Percentiles rank a stretch among this genome's conserved stretches.
Evolutionary conservation across 2,113 vertebrate genomes (phyloP).

Genomic region (Erythrolamprus reginae): DNA sequence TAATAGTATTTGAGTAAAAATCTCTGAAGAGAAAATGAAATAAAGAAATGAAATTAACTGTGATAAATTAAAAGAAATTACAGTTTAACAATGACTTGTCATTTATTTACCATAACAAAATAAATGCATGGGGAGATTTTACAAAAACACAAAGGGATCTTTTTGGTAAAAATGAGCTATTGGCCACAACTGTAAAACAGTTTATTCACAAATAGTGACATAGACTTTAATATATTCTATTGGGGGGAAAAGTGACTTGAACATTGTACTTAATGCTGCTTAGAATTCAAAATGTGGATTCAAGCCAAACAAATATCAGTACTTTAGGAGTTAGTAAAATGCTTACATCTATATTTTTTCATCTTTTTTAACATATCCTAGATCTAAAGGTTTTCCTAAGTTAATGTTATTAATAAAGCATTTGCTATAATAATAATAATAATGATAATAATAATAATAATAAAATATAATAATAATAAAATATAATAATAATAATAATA

Average conservation of each 20-base stretch:
- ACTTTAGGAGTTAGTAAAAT: neutral
- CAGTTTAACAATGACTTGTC: conserved; percentile 55
- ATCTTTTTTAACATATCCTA: neutral
- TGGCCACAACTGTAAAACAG: neutral
- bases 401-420: neutral
- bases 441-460: neutral
- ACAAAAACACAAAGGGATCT: conserved; percentile 21
- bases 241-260: neutral
- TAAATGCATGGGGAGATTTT: conserved; percentile 43
- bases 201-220: neutral
- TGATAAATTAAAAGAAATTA: conserved; percentile 55
- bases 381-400: neutral
- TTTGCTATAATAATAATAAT: neutral
- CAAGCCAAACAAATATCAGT: neutral
- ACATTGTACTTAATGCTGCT: neutral
- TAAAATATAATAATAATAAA: no score
- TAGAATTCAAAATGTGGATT: neutral
- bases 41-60: neutral
- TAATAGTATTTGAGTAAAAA: conserved; percentile 58
- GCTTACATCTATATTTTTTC: neutral
- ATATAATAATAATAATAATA: neutral
- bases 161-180: neutral
- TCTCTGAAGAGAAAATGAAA: conserved; percentile 41
- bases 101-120: conserved; percentile 61
- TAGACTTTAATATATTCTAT: neutral